phyloP scores from a whole-genome alignment of 2,888 invertebrate genomes.

The Eupithecia vulgata region DNA sequence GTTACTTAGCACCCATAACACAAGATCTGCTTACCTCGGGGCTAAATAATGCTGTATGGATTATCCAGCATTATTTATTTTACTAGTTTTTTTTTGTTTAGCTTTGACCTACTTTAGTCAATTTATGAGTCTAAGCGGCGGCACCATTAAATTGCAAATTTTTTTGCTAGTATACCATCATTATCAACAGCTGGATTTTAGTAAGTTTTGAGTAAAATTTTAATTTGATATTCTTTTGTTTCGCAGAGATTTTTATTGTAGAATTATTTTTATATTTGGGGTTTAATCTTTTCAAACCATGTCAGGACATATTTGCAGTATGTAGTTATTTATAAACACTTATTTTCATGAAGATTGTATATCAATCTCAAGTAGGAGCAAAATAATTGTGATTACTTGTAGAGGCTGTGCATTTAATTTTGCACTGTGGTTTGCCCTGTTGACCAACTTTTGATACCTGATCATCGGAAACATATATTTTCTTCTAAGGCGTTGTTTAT shows the following conservation, averaged over 20 bases:
- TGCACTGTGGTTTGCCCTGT: conserved; percentile 10
- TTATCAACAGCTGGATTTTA: not conserved
- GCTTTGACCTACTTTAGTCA: no score
- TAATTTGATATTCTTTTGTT: not conserved
- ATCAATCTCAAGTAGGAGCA: not conserved
- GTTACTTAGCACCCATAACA: no score
- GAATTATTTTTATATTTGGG: not conserved
- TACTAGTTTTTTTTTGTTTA: no score
- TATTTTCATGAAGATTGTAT: not conserved
- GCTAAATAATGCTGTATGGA: no score
- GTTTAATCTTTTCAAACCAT: not conserved
- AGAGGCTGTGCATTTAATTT: not conserved
- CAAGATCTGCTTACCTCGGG: no score
- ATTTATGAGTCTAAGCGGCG: not conserved
- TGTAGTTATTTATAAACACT: not conserved
- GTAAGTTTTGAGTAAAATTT: not conserved
- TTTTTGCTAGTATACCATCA: not conserved
- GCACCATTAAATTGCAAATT: not conserved
- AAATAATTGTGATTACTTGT: not conserved
- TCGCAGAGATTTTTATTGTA: not conserved
- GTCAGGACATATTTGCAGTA: not conserved
- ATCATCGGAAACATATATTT: conserved; percentile 20
- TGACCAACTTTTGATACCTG: conserved; percentile 21
- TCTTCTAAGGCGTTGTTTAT: conserved; percentile 22
- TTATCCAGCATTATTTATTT: no score